Conservation (phyloP, 2,797 vertebrate species). For the Rhabdophis nuchalis region DNA sequence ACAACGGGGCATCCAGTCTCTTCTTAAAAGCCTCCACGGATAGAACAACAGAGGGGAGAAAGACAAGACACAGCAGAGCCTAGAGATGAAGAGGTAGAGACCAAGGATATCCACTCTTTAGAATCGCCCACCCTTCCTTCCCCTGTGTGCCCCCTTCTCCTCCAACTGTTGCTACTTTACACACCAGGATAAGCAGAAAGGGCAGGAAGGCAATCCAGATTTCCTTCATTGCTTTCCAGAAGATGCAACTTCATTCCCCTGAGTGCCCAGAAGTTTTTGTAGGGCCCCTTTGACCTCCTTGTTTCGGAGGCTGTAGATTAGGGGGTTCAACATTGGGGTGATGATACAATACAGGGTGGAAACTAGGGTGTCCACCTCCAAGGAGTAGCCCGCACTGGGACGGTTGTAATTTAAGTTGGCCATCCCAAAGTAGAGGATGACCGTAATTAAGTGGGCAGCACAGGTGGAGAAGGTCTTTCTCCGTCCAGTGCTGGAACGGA, state of each 20-base stretch:
- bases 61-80: too few relatives aligned
- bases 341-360: constrained; percentile 47
- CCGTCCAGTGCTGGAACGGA: background rate
- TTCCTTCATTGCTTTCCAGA: background rate
- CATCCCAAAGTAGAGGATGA: constrained; percentile 37
- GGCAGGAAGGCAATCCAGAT: accelerated
- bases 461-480: constrained; percentile 61
- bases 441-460: constrained; percentile 48
- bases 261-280: background rate
- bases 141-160: background rate
- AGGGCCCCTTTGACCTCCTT: constrained; percentile 47
- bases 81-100: too few relatives aligned
- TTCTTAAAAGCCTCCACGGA: too few relatives aligned
- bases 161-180: background rate
- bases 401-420: constrained; percentile 63
- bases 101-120: background rate
- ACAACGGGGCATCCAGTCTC: too few relatives aligned
- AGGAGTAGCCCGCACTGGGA: background rate
- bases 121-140: background rate
- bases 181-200: background rate
- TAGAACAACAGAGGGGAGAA: too few relatives aligned
- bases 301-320: constrained; percentile 66
- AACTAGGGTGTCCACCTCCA: accelerated
- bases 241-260: background rate
- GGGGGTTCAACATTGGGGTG: constrained; percentile 58